Base-by-base conservation (phyloP, 53 echinoderm and acorn worm genomes). In the Crossaster papposus region DNA sequence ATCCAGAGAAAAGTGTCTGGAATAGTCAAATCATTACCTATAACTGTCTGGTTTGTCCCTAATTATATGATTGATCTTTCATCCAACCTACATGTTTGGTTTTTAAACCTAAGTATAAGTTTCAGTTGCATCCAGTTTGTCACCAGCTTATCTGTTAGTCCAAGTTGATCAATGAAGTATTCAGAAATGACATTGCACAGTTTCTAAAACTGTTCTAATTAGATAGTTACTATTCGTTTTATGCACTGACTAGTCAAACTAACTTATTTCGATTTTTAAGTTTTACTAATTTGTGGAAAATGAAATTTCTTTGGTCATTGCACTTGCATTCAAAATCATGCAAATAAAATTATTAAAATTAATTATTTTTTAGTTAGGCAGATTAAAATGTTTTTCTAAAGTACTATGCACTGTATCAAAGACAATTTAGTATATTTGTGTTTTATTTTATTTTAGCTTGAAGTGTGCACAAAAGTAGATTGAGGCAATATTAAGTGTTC, bases 381-480 rank as follows among this genome's bases (percentile, higher is more conserved):
- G 2, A 44, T 7, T 44, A 7, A 24, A 73, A 73, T 24, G 74
- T 73, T 73, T 34, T 2, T 1, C 8, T 2, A 34, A 14, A 73
- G 28, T 34, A 73, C 24, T 26, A 26, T 70, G 30, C 28, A 70
- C 70, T 30, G 6, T n/a, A 23, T 0, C 6, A 70, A 70, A 70
- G 2, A 29, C 28, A 28, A 26, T 15, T 80, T 31, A 14, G 12
- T 64, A 0, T 81, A 50, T 62, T 62, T 30, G 9, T 18, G 24
- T 79, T 79, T 24, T 53, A 53, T 15, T 23, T 77, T 37, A 35
- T 74, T 83, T 36, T 34, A 36, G 65, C 70, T 83, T 65, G 70
- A 83, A 83, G 30, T 70, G 13, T 83, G 83, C 81, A 81, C 81
- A 65, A 29, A 55, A 17, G n/a, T 51, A 85, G 72, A 73, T 31